Percentiles rank a stretch among this genome's conserved stretches.
Evolutionary conservation across 2,113 vertebrate genomes (phyloP).

Genomic region (Poecilia latipinna): DNA sequence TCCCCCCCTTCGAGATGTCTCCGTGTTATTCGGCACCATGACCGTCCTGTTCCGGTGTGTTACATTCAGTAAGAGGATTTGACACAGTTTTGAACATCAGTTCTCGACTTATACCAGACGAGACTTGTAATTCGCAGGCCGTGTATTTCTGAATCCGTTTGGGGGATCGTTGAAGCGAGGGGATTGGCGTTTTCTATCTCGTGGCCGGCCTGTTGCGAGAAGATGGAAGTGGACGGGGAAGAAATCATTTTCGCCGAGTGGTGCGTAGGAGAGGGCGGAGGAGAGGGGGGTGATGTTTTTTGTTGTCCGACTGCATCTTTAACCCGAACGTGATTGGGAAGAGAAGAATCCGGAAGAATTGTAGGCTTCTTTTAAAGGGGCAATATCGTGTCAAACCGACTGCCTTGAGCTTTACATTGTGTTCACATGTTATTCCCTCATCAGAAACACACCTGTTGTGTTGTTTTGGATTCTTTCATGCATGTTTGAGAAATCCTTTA

Average conservation of each 20-base stretch:
- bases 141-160: background rate
- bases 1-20: background rate
- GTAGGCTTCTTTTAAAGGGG: slow-evolving; percentile 6
- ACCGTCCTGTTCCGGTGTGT: background rate
- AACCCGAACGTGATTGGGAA: background rate
- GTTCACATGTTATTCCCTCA: too few relatives aligned
- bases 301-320: background rate
- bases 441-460: too few relatives aligned
- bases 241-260: background rate
- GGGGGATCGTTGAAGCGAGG: background rate
- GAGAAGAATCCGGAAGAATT: background rate
- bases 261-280: too few relatives aligned
- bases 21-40: background rate
- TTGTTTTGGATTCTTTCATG: too few relatives aligned
- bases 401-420: too few relatives aligned
- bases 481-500: too few relatives aligned
- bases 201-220: background rate
- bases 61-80: background rate
- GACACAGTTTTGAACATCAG: background rate
- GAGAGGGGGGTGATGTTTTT: background rate
- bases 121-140: background rate
- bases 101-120: background rate
- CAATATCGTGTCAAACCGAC: too few relatives aligned
- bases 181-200: background rate
- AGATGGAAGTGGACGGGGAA: background rate